These are phyloP conservation scores for Cyrtodaria siliqua DNA, from an alignment of 2,888 invertebrate genomes.

Conservation along the genomic window DNA sequence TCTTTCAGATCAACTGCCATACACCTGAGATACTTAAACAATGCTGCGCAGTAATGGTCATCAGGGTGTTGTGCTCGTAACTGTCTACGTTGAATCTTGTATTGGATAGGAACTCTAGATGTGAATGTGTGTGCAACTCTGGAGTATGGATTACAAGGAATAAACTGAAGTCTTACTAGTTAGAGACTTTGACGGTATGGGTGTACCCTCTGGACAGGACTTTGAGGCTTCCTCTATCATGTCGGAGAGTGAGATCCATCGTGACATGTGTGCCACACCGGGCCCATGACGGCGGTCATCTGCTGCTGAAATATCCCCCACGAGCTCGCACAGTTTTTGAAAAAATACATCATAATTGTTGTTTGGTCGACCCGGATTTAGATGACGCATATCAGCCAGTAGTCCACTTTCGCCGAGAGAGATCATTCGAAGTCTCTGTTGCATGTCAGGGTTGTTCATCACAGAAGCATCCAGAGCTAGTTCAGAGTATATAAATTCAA, in stretches of 20 bases:
- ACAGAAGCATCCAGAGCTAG: conserved; percentile 41
- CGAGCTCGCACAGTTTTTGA: conserved; percentile 20
- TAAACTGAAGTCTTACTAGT: conserved; percentile 42
- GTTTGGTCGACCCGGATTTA: conserved; percentile 38
- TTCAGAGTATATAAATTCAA: conserved; percentile 40
- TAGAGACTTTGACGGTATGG: conserved; percentile 26
- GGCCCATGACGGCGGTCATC: conserved; percentile 35
- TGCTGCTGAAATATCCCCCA: conserved; percentile 44
- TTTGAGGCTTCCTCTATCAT: conserved; percentile 19
- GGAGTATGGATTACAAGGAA: conserved; percentile 37
- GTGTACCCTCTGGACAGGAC: conserved; percentile 27
- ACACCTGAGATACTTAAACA: conserved; percentile 20
- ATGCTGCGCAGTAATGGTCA: conserved; percentile 18
- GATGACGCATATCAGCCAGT: conserved; percentile 32
- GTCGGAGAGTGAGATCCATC: conserved; percentile 11
- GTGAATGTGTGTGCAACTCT: conserved; percentile 36
- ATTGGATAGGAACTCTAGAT: conserved; percentile 24
- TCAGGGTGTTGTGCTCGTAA: conserved; percentile 20
- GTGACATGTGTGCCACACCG: conserved; percentile 16
- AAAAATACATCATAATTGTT: conserved; percentile 52
- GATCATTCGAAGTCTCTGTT: conserved; percentile 28
- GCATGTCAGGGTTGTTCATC: conserved; percentile 21
- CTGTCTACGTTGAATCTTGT: conserved; percentile 33
- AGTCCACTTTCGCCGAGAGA: conserved; percentile 41
- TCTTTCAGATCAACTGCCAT: not conserved